A percentile compares a stretch with the other conserved stretches of the same genome.
Evolutionary conservation across 2,888 invertebrate genomes (phyloP).

Genomic region (Latheticus oryzae): DNA sequence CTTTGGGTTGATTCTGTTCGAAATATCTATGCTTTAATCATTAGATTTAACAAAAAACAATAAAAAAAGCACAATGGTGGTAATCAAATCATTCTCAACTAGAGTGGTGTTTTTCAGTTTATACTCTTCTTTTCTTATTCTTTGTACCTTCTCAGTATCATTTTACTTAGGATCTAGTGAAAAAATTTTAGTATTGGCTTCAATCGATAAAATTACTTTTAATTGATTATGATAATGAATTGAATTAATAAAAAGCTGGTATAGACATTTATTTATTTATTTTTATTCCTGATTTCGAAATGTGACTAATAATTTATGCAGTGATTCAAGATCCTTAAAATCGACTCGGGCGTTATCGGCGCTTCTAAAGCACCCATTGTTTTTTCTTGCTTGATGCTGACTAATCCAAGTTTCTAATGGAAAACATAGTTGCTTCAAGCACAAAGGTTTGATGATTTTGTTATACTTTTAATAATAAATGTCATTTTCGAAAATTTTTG

Average conservation of each 20-base stretch:
- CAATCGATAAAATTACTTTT: conserved; percentile 12
- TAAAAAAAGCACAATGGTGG: conserved; percentile 26
- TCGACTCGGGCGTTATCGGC: too few relatives aligned
- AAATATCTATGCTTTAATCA: conserved; percentile 22
- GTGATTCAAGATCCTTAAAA: too few relatives aligned
- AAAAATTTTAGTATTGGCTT: conserved; percentile 37
- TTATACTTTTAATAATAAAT: too few relatives aligned
- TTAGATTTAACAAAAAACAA: conserved; percentile 11
- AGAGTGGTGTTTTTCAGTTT: conserved; percentile 33
- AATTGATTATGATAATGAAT: conserved; percentile 33
- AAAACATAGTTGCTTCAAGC: too few relatives aligned
- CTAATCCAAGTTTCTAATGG: too few relatives aligned
- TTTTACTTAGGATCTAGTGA: conserved; percentile 20
- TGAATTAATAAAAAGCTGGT: conserved; percentile 37
- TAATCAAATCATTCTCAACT: conserved; percentile 12
- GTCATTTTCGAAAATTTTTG: too few relatives aligned
- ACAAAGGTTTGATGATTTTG: too few relatives aligned
- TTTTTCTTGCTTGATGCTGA: too few relatives aligned
- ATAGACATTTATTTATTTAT: conserved; percentile 24
- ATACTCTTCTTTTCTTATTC: conserved; percentile 20
- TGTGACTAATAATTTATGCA: too few relatives aligned
- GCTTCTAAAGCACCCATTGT: too few relatives aligned
- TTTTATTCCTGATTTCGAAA: too few relatives aligned
- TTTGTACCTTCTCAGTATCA: conserved; percentile 41
- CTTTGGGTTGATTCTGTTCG: conserved; percentile 12